Conservation (phyloP, 1,140 invertebrate genomes). For the Eriocheir sinensis region DNA sequence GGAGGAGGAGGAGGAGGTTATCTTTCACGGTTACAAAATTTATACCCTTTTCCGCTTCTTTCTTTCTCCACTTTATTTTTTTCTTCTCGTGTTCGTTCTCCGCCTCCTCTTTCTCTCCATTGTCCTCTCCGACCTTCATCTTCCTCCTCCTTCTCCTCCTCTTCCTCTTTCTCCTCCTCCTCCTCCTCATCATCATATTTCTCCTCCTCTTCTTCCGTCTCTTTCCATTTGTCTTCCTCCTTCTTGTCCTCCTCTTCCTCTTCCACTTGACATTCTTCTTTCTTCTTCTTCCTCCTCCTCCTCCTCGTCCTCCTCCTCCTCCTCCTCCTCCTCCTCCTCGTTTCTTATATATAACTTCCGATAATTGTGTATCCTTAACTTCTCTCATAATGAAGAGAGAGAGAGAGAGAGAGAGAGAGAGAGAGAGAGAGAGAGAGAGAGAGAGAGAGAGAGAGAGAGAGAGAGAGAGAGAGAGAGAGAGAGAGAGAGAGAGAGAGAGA, state of each 20-base stretch:
- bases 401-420: slow-evolving; percentile 31
- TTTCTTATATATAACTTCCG: not conserved
- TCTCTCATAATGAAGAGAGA: slow-evolving; percentile 1
- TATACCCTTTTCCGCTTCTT: no score
- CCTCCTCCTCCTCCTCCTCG: not conserved
- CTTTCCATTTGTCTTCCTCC: not conserved
- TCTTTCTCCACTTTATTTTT: no score
- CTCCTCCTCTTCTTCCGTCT: not conserved
- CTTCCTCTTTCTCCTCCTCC: not conserved
- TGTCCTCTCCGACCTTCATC: no score
- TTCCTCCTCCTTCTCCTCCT: not conserved
- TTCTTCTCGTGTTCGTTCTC: no score
- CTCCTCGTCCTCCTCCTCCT: not conserved
- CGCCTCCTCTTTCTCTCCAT: not conserved
- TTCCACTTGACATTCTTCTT: not conserved
- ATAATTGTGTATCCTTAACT: not conserved
- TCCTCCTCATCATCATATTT: not conserved
- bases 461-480: not conserved
- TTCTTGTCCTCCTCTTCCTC: not conserved
- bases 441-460: not conserved
- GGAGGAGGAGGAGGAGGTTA: no score
- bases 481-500: not conserved
- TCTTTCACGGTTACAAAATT: no score
- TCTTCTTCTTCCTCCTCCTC: not conserved
- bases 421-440: slow-evolving; percentile 48